Conservation (phyloP, 2,113 vertebrate genomes). For the Trematocara unimaculatum region DNA sequence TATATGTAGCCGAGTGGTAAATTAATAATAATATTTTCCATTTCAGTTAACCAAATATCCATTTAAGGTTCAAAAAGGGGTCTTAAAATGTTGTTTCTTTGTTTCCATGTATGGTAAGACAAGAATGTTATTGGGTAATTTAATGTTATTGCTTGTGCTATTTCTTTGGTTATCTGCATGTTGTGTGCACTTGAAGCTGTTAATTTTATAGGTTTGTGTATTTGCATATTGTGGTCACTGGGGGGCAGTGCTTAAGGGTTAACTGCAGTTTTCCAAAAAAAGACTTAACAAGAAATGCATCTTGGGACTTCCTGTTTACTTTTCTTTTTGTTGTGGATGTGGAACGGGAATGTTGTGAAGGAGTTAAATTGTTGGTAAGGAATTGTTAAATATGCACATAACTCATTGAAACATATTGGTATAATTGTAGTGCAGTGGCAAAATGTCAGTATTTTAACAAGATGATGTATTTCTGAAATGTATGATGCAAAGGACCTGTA, state of each 20-base stretch:
- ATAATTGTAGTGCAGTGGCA: accelerated
- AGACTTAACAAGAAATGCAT: not conserved
- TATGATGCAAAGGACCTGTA: not conserved
- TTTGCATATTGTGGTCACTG: too few species aligned
- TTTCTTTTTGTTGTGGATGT: not conserved
- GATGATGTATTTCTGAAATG: not conserved
- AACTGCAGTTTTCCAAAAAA: accelerated
- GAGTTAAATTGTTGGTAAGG: not conserved
- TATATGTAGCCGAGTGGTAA: not conserved
- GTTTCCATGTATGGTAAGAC: not conserved
- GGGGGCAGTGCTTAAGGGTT: not conserved
- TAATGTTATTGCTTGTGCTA: accelerated
- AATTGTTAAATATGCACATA: not conserved
- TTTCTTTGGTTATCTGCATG: not conserved
- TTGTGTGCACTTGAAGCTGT: too few species aligned
- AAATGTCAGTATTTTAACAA: too few species aligned
- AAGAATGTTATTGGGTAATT: not conserved
- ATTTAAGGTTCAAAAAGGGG: not conserved
- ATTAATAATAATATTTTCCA: not conserved
- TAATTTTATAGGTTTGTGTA: too few species aligned
- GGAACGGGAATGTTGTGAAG: not conserved
- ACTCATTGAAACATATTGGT: accelerated
- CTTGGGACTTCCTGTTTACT: not conserved
- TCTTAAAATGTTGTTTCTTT: not conserved
- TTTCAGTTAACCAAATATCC: not conserved